phyloP scores from a whole-genome alignment of 2,888 invertebrate species.

The Lasiommata megera region DNA sequence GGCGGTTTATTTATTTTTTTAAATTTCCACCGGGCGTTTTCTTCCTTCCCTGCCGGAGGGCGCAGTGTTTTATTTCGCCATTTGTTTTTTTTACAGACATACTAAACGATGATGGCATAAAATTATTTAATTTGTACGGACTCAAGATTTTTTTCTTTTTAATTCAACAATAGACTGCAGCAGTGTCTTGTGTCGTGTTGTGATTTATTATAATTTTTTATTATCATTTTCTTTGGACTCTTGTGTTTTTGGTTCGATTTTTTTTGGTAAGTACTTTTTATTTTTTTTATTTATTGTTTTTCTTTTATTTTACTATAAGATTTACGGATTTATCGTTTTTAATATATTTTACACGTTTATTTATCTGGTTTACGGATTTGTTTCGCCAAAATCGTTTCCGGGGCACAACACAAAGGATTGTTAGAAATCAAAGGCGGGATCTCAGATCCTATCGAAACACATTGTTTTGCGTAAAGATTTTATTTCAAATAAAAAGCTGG shows the following conservation, averaged over 20 bases:
- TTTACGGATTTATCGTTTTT: slow-evolving; percentile 18
- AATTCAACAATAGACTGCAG: slow-evolving; percentile 57
- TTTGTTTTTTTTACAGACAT: slow-evolving; percentile 56
- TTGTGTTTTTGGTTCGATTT: slow-evolving; percentile 57
- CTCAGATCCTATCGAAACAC: slow-evolving; percentile 29
- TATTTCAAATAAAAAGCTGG: slow-evolving; percentile 45
- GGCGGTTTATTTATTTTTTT: slow-evolving; percentile 42
- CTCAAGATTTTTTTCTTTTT: slow-evolving; percentile 57
- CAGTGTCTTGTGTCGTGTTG: slow-evolving; percentile 77
- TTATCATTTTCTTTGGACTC: slow-evolving; percentile 60
- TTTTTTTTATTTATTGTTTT: slow-evolving; percentile 38
- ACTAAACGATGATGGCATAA: slow-evolving; percentile 55
- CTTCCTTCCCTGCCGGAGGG: slow-evolving; percentile 50
- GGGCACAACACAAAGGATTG: slow-evolving; percentile 21
- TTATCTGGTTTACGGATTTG: background rate
- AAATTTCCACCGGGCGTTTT: slow-evolving; percentile 56
- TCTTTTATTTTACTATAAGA: slow-evolving; percentile 24
- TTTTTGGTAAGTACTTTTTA: slow-evolving; percentile 67
- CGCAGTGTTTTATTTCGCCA: slow-evolving; percentile 44
- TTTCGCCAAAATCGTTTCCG: too few species aligned
- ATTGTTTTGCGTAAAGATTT: slow-evolving; percentile 32
- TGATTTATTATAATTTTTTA: slow-evolving; percentile 60
- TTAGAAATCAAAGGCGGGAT: slow-evolving; percentile 32
- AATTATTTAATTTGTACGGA: slow-evolving; percentile 48
- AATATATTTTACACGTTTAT: background rate